phyloP scores from a whole-genome alignment of 1,140 invertebrate species.

The Drosophila obscura region DNA sequence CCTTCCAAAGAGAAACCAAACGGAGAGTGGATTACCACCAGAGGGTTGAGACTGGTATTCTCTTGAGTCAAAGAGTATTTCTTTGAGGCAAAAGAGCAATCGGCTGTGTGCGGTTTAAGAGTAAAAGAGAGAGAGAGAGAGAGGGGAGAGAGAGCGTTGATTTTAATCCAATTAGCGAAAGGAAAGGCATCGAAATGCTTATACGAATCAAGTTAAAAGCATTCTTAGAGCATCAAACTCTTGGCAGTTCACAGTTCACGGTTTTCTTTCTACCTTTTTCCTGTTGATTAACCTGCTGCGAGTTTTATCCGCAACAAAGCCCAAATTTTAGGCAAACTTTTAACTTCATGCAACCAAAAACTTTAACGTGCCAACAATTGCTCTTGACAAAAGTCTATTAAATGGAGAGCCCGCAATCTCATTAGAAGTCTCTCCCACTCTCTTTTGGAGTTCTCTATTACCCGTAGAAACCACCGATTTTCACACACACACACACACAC shows the following conservation, averaged over 20 bases:
- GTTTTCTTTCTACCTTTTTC: too few relatives aligned
- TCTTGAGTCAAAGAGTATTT: conserved; percentile 34
- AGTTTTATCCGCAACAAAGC: too few relatives aligned
- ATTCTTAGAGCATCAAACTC: too few relatives aligned
- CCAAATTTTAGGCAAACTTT: conserved; percentile 11
- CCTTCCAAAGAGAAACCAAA: conserved; percentile 30
- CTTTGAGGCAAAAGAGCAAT: conserved; percentile 38
- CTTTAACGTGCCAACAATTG: conserved; percentile 1
- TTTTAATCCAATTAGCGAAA: conserved; percentile 15
- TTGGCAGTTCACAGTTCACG: too few relatives aligned
- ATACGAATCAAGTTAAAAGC: conserved; percentile 14
- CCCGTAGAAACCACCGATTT: conserved; percentile 29
- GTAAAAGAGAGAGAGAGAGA: conserved; percentile 14
- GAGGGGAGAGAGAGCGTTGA: conserved; percentile 6
- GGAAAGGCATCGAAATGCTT: conserved; percentile 14
- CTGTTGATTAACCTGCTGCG: too few relatives aligned
- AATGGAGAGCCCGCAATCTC: conserved; percentile 36
- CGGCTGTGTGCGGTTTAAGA: conserved; percentile 33
- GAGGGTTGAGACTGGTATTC: conserved; percentile 24
- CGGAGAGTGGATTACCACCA: background rate
- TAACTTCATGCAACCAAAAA: background rate
- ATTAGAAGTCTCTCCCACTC: conserved; percentile 28
- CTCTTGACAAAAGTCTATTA: conserved; percentile 20
- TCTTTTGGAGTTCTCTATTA: conserved; percentile 45
- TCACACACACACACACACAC: conserved; percentile 12